These are phyloP conservation scores for Leptonema lineaticorne DNA, from an alignment of 1,140 invertebrate genomes.

Conservation along the genomic window DNA sequence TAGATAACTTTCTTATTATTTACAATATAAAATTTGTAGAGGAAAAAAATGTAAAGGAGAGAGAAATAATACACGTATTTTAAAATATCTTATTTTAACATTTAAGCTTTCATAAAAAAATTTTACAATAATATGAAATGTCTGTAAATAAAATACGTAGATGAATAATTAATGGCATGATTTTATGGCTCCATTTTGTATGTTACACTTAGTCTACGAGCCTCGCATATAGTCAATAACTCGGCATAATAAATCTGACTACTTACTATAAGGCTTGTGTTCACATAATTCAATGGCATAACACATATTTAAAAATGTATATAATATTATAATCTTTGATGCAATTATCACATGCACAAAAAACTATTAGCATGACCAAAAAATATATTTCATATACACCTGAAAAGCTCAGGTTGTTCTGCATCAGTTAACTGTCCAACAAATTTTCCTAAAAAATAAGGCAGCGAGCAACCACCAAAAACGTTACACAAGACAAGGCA, in stretches of 20 bases:
- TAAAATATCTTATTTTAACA: constrained; percentile 41
- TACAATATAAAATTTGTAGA: too few relatives aligned
- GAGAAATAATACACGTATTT: constrained; percentile 23
- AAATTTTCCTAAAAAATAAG: constrained; percentile 41
- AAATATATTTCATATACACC: constrained; percentile 21
- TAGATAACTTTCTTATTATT: too few relatives aligned
- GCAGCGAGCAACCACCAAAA: constrained; percentile 35
- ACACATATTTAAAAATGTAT: constrained; percentile 40
- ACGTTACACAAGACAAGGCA: constrained; percentile 37
- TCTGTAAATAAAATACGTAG: constrained; percentile 39
- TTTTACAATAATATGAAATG: constrained; percentile 40
- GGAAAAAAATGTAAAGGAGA: too few relatives aligned
- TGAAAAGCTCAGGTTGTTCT: background rate
- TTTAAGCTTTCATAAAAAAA: constrained; percentile 42
- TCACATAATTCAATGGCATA: constrained; percentile 38
- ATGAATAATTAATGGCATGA: constrained; percentile 41
- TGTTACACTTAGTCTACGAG: constrained; percentile 41
- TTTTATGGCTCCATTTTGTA: constrained; percentile 40
- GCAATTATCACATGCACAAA: constrained; percentile 40
- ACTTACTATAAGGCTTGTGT: constrained; percentile 41
- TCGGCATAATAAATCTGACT: constrained; percentile 36
- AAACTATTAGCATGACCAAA: constrained; percentile 21
- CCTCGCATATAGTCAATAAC: constrained; percentile 37
- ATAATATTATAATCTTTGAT: constrained; percentile 38
- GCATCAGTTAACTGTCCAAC: constrained; percentile 32